phyloP scores from a whole-genome alignment of 2,888 invertebrate species.

The Biston betularia region DNA sequence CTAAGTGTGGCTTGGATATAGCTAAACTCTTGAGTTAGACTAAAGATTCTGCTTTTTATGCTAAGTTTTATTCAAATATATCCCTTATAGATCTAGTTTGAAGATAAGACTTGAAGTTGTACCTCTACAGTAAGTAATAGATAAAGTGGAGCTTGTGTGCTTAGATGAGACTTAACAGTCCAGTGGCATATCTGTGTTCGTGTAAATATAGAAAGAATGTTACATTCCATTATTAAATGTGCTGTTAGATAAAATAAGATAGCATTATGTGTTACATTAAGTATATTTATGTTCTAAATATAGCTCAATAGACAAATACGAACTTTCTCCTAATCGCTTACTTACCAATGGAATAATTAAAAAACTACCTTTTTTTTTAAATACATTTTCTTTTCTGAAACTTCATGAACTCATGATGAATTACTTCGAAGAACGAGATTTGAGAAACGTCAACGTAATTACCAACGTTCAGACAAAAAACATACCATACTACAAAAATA shows the following conservation, averaged over 20 bases:
- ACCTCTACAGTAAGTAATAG: constrained; percentile 19
- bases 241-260: constrained; percentile 36
- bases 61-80: constrained; percentile 10
- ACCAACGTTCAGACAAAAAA: too few species aligned
- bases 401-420: too few species aligned
- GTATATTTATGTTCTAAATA: constrained; percentile 2
- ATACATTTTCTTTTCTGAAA: too few species aligned
- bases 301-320: neutral
- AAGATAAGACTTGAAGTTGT: constrained; percentile 24
- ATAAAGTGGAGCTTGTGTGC: constrained; percentile 25
- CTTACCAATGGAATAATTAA: too few species aligned
- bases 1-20: too few species aligned
- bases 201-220: constrained; percentile 30
- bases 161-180: constrained; percentile 27
- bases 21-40: constrained; percentile 5
- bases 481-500: too few species aligned
- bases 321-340: too few species aligned
- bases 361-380: too few species aligned
- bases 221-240: constrained; percentile 42
- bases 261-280: constrained; percentile 21
- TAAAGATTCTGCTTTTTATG: constrained; percentile 19
- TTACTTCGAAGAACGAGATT: too few species aligned
- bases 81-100: constrained; percentile 10
- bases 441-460: too few species aligned
- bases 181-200: constrained; percentile 42